Base-by-base conservation (phyloP, 2,888 invertebrate genomes). In the Eupithecia exiguata region DNA sequence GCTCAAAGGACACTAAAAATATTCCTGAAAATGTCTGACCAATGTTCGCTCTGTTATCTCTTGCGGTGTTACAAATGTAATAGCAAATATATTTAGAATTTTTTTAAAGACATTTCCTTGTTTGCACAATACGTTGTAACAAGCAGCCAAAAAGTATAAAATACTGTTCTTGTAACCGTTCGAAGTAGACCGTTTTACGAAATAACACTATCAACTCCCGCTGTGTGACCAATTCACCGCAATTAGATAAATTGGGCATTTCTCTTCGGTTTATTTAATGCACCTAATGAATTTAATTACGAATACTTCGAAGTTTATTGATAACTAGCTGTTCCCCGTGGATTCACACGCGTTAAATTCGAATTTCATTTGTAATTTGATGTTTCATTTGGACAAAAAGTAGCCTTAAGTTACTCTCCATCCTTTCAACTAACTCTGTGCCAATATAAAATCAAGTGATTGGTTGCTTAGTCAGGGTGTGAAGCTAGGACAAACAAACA, bases 181-280 rank as follows among this genome's bases (percentile, higher is more conserved):
- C 75, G 76, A 84, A 81, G 78, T 80, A 81, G 83, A 83, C 71
- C 82, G 80, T 78, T 75, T 79, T 83, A 76, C 81, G 79, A 84
- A 83, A 84, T 77, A 81, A 78, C 80, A 78, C 80, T 79, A 80
- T 79, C 74, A 68, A 78, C 79, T 75, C 82, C 79, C 73, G 82
- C 81, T 71, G 79, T 75, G 81, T 79, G 80, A 74, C 70, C 78
- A 77, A 82, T 81, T 79, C 68, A 74, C 78, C 75, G 75, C 78
- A 84, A 82, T 84, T 83, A 80, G 76, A 76, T 78, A 76, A 79
- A 82, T 81, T 82, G 74, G 76, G 58, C 69, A 79, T 78, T 76
- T 78, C 73, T 80, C 77, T 76, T 70, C 40, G 40, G 43, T 74
- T 75, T 70, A 71, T 74, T 72, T 67, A 65, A 73, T 73, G 46